Conservation (phyloP, 1,140 invertebrate genomes). For the Aphelenchoides besseyi region DNA sequence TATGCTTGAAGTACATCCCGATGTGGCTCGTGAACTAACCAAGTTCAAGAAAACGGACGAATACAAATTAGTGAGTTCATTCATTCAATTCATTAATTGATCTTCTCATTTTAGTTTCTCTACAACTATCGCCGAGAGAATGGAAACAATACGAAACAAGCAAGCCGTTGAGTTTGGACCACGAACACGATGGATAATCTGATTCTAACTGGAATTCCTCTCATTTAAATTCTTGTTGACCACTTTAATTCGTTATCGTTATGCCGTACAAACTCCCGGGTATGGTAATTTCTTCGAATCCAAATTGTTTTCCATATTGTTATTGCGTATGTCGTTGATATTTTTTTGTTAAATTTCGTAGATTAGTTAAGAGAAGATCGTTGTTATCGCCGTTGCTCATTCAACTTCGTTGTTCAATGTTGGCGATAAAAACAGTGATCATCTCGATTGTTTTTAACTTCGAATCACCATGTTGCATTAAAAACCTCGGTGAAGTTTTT, state of each 20-base stretch:
- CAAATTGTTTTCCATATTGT: slow-evolving; percentile 4
- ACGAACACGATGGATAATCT: neutral
- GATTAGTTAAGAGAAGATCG: neutral
- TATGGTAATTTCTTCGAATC: neutral
- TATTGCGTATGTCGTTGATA: neutral
- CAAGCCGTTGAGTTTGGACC: neutral
- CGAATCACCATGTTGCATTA: slow-evolving; percentile 3
- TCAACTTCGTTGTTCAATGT: too few relatives aligned
- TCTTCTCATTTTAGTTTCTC: slow-evolving; percentile 17
- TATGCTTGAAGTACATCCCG: slow-evolving; percentile 76
- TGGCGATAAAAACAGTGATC: too few relatives aligned
- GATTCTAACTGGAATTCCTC: neutral
- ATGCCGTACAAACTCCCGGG: neutral
- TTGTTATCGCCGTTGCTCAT: too few relatives aligned
- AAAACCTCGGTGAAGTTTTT: slow-evolving; percentile 6
- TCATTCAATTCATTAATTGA: neutral
- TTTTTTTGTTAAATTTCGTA: neutral
- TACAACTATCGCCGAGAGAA: slow-evolving; percentile 3
- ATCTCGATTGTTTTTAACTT: neutral
- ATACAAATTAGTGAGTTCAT: slow-evolving; percentile 67
- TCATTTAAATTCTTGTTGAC: neutral
- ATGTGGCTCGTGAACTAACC: slow-evolving; percentile 75
- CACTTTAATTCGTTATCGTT: neutral
- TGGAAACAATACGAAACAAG: neutral
- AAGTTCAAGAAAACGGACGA: slow-evolving; percentile 92